A percentile compares a stretch with the other conserved stretches of the same genome.
Evolutionary conservation across 2,797 vertebrate species (phyloP).

Genomic region (Smutsia gigantea): DNA sequence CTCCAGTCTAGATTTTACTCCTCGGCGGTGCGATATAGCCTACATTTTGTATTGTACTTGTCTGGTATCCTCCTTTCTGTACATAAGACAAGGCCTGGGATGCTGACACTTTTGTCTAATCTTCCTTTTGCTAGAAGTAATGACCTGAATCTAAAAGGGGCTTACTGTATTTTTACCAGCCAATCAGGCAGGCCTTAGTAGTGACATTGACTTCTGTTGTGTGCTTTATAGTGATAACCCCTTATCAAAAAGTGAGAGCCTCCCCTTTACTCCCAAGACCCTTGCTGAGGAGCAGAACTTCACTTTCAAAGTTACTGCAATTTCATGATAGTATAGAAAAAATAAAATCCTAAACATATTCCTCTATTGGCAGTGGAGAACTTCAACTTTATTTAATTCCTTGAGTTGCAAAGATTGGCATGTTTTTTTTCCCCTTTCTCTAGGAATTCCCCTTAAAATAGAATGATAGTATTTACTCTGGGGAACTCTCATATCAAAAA

Average conservation of each 20-base stretch:
- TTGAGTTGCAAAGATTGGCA: not conserved
- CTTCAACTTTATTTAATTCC: not conserved
- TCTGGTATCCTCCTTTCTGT: rapidly evolving
- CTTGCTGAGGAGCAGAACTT: not conserved
- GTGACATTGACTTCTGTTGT: not conserved
- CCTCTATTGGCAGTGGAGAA: not conserved
- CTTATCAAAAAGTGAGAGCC: not conserved
- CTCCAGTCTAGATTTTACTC: not conserved
- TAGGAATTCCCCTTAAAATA: not conserved
- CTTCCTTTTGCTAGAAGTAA: not conserved
- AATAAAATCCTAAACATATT: not conserved
- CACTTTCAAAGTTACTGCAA: not conserved
- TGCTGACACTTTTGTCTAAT: rapidly evolving
- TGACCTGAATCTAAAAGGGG: not conserved
- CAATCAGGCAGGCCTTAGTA: not conserved
- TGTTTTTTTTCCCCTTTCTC: not conserved
- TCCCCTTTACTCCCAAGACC: not conserved
- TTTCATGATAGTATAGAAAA: not conserved
- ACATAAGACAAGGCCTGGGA: rapidly evolving
- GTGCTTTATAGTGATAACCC: not conserved
- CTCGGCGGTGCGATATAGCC: too few species aligned
- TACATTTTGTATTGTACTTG: rapidly evolving
- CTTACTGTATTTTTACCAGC: not conserved
- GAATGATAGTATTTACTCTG: not conserved
- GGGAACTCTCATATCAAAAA: not conserved